Evolutionary conservation across 2,113 vertebrate genomes (phyloP).

Genomic region (Amia ocellicauda): DNA sequence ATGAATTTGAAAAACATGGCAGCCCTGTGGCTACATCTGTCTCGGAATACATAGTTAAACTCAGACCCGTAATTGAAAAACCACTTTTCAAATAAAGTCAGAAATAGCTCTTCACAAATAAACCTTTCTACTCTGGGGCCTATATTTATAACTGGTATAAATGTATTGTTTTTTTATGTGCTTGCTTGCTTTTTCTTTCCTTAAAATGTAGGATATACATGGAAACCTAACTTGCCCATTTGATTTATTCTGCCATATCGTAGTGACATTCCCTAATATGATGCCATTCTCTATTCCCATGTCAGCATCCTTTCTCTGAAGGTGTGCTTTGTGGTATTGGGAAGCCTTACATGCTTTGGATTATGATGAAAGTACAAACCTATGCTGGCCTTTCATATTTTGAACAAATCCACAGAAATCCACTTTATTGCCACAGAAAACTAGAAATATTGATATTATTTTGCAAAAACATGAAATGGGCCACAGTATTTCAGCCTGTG

Average conservation of each 20-base stretch:
- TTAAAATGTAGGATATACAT: not conserved
- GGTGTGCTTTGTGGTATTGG: too few species aligned
- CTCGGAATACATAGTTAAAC: conserved; percentile 23
- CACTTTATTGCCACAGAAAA: too few species aligned
- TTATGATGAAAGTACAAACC: too few species aligned
- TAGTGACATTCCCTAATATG: too few species aligned
- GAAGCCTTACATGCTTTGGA: too few species aligned
- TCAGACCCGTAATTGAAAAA: conserved; percentile 37
- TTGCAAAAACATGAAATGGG: too few species aligned
- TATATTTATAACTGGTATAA: conserved; percentile 16
- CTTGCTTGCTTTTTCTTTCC: not conserved
- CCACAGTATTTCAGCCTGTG: too few species aligned
- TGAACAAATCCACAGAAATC: too few species aligned
- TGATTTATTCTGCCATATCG: too few species aligned
- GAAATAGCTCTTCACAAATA: conserved; percentile 39
- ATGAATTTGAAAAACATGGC: conserved; percentile 29
- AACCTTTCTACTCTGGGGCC: conserved; percentile 26
- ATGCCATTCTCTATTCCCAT: conserved; percentile 14
- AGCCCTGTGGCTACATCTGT: conserved; percentile 27
- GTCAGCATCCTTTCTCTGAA: not conserved
- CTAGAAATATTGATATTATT: too few species aligned
- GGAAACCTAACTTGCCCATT: too few species aligned
- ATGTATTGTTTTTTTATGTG: conserved; percentile 5
- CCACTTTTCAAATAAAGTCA: conserved; percentile 28
- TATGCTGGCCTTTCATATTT: too few species aligned